Percentiles rank a stretch among this genome's conserved stretches.
Evolutionary conservation across 1,140 invertebrate genomes (phyloP).

Genomic region (Aleiodes sp.): DNA sequence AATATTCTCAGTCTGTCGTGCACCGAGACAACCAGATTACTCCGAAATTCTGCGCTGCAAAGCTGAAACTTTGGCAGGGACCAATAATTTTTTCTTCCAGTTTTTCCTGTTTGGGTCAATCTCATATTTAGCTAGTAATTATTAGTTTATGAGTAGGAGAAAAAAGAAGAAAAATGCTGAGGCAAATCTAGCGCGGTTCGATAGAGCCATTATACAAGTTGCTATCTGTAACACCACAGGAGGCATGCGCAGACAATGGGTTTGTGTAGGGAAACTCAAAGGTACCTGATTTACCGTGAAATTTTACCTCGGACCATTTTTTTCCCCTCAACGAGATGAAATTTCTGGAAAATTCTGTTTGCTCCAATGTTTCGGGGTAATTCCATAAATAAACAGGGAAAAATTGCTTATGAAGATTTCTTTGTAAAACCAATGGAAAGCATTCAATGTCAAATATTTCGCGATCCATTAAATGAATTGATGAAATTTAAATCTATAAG

Average conservation of each 20-base stretch:
- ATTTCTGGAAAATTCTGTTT: too few relatives aligned
- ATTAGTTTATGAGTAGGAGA: background rate
- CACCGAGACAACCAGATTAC: background rate
- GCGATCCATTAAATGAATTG: too few relatives aligned
- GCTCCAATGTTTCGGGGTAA: too few relatives aligned
- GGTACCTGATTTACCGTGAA: slow-evolving; percentile 51
- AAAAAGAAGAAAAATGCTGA: background rate
- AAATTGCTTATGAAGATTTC: too few relatives aligned
- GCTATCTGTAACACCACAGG: slow-evolving; percentile 6
- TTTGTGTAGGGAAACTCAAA: background rate
- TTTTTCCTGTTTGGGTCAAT: background rate
- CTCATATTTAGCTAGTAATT: background rate
- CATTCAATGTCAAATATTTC: too few relatives aligned
- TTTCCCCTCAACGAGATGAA: background rate
- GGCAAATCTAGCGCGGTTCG: background rate
- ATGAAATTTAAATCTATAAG: too few relatives aligned
- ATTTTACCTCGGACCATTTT: slow-evolving; percentile 24
- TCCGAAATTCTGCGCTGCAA: too few relatives aligned
- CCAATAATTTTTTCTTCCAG: background rate
- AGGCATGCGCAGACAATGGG: slow-evolving; percentile 3
- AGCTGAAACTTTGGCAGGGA: background rate
- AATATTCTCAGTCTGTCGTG: slow-evolving; percentile 53
- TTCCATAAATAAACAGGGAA: too few relatives aligned
- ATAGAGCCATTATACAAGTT: background rate
- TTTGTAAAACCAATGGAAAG: too few relatives aligned